Base-by-base conservation (phyloP, 2,888 invertebrate genomes). In the Peribatodes rhomboidaria region DNA sequence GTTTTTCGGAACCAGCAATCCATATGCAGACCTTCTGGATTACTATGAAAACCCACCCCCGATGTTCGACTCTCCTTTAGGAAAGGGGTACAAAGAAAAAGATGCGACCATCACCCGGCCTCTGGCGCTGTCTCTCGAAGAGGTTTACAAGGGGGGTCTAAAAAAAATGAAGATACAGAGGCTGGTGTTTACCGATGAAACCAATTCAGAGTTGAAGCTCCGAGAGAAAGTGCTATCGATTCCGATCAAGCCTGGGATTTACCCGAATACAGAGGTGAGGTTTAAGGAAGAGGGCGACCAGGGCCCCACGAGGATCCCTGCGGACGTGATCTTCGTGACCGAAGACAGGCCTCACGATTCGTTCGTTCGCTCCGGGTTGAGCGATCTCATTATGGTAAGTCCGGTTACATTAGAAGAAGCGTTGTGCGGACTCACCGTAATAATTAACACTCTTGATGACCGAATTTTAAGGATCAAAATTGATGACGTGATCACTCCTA, bases 201-300 rank as follows among this genome's bases (percentile, higher is more conserved):
- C 95, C 8, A 91, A 95, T 79, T 90, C 94, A 0, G 93, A 92
- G 44, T 94, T 96, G 3, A 95, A 95, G 79, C 86, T 95, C 3
- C 89, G 93, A 49, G 97, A 97, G 80, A 97, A 96, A 80, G 95
- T 96, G 0, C 87, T 98, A 1, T 95, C 95, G 9, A 95, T 98
- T 60, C 95, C 95, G 0, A 95, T 98, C 55, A 95, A 95, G 69
- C 96, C 96, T 0, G 98, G 98, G 0, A 94, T 96, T 56, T 95
- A 95, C 58, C 91, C 95, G 0, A 96, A 96, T 11, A 96, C 97
- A 0, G 95, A 95, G 79, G 95, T 96, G 52, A 90, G 94, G 67
- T 97, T 97, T 80, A 95, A 95, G 39, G 96, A 96, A 77, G 97
- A 97, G 85, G 97, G 97, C 0, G 97, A 98, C 84, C 96, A 97